A percentile compares a stretch with the other conserved stretches of the same genome.
Evolutionary conservation across 2,888 invertebrate genomes (phyloP).

Genomic region (Drosophila atripex): DNA sequence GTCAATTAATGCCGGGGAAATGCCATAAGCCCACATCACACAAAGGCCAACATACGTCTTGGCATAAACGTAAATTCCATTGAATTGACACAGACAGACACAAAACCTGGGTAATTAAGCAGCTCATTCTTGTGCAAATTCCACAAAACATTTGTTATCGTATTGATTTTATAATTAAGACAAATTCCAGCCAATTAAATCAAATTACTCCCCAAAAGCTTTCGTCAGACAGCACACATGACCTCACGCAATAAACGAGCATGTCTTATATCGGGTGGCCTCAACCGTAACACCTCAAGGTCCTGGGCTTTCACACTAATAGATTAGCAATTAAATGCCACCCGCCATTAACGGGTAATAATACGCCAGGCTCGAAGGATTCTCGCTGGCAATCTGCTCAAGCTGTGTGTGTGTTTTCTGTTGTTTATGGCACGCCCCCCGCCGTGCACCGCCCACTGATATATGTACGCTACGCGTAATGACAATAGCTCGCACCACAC

Average conservation of each 20-base stretch:
- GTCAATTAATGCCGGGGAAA: slow-evolving; percentile 25
- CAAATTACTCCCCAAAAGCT: slow-evolving; percentile 25
- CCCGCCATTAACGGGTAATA: slow-evolving; percentile 72
- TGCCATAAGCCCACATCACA: slow-evolving; percentile 16
- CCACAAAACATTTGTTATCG: slow-evolving; percentile 30
- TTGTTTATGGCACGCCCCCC: slow-evolving; percentile 54
- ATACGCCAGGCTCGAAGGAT: slow-evolving; percentile 38
- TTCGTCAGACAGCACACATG: slow-evolving; percentile 32
- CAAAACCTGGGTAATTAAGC: slow-evolving; percentile 37
- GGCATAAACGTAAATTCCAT: slow-evolving; percentile 27
- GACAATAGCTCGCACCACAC: slow-evolving; percentile 45
- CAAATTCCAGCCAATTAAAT: slow-evolving; percentile 59
- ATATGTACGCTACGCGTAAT: slow-evolving; percentile 46
- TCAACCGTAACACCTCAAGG: slow-evolving; percentile 18
- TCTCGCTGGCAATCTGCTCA: slow-evolving; percentile 16
- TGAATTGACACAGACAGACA: slow-evolving; percentile 12
- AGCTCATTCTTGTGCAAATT: slow-evolving; percentile 39
- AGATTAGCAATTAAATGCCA: slow-evolving; percentile 76
- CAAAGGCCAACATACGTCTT: not conserved
- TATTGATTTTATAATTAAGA: slow-evolving; percentile 52
- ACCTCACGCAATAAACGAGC: slow-evolving; percentile 32
- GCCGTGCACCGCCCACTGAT: slow-evolving; percentile 9
- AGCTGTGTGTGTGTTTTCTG: slow-evolving; percentile 20
- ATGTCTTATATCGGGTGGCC: slow-evolving; percentile 39
- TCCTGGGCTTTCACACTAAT: slow-evolving; percentile 38